A percentile compares a stretch with the other conserved stretches of the same genome.
Conservation (phyloP, 1,140 invertebrate species). For the Drosophila melanogaster region DNA sequence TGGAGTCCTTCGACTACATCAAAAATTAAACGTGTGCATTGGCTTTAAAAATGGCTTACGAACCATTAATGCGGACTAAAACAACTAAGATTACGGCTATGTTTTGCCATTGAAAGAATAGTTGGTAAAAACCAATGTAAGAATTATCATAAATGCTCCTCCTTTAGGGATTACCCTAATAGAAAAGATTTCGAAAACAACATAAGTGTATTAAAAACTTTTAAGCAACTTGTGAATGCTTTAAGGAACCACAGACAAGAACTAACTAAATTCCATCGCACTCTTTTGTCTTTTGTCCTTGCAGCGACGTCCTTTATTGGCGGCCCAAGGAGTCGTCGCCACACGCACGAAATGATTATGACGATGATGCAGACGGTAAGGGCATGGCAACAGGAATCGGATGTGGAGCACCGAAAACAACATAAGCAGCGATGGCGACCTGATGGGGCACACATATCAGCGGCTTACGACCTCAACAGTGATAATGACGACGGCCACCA, state of each 20-base stretch:
- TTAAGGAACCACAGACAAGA: too few relatives aligned
- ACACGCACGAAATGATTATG: constrained; percentile 17
- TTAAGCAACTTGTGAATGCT: too few relatives aligned
- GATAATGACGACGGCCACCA: constrained; percentile 36
- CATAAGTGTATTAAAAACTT: too few relatives aligned
- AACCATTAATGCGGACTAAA: too few relatives aligned
- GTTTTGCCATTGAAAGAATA: too few relatives aligned
- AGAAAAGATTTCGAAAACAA: too few relatives aligned
- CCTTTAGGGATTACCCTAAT: too few relatives aligned
- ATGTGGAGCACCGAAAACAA: constrained; percentile 32
- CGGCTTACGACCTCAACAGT: constrained; percentile 53
- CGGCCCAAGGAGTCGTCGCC: constrained; percentile 18
- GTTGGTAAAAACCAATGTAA: too few relatives aligned
- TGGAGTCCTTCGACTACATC: neutral
- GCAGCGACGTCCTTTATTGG: constrained; percentile 48
- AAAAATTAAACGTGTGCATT: too few relatives aligned
- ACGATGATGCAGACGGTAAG: constrained; percentile 16
- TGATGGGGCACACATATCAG: constrained; percentile 70
- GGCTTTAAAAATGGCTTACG: too few relatives aligned
- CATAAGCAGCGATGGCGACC: constrained; percentile 57
- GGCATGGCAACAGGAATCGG: constrained; percentile 44
- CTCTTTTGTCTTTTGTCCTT: constrained; percentile 12
- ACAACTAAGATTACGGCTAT: too few relatives aligned
- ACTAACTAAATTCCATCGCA: neutral
- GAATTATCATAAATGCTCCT: too few relatives aligned